Evolutionary conservation across 35 echinoderm and acorn worm species (phyloP).

Genomic region (Ophiothrix spiculata): DNA sequence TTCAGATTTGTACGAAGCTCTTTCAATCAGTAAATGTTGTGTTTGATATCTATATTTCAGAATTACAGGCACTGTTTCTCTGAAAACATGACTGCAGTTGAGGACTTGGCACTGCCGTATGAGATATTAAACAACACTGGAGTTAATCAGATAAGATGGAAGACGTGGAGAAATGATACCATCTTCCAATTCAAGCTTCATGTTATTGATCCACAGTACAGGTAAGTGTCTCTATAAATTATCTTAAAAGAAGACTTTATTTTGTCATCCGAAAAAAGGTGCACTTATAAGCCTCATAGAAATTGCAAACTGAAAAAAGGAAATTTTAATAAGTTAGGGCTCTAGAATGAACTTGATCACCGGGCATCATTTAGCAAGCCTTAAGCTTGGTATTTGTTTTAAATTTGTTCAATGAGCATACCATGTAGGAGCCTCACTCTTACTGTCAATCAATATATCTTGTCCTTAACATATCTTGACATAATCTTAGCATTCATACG

Average conservation of each 20-base stretch:
- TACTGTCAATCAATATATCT: no score
- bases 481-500: no score
- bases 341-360: background rate
- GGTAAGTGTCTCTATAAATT: conserved; percentile 15
- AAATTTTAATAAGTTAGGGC: background rate
- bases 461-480: no score
- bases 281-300: background rate
- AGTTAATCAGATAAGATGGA: conserved; percentile 38
- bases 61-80: conserved; percentile 67
- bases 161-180: conserved; percentile 16
- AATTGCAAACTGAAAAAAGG: background rate
- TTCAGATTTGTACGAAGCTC: background rate
- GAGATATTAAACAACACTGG: conserved; percentile 62
- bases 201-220: conserved; percentile 78
- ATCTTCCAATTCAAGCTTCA: conserved; percentile 50
- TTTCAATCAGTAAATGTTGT: background rate
- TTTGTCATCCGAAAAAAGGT: background rate
- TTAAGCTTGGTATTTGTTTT: no score
- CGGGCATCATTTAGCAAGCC: background rate
- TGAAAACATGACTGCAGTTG: background rate
- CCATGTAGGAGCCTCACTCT: no score
- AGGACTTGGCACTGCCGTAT: conserved; percentile 12
- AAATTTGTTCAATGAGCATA: no score
- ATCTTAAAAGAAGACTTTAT: background rate
- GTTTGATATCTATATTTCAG: conserved; percentile 23